phyloP scores from a whole-genome alignment of 2,797 vertebrate species.

The Lepilemur ruficaudatus region DNA sequence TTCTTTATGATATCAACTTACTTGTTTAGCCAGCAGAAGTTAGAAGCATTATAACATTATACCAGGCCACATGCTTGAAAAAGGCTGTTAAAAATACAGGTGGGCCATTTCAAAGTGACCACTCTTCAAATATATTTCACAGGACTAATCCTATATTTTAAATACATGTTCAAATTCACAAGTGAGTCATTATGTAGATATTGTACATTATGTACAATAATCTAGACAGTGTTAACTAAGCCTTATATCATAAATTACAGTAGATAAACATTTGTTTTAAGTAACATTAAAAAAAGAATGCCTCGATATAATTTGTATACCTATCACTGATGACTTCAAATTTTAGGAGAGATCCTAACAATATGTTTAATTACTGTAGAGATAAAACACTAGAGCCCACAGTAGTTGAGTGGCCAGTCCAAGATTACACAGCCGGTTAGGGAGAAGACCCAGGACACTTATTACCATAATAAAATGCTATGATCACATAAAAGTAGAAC shows the following conservation, averaged over 20 bases:
- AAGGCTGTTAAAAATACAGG: not conserved
- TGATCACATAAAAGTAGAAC: not conserved
- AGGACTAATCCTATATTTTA: not conserved
- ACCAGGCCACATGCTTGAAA: not conserved
- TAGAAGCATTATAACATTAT: not conserved
- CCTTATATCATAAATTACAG: not conserved
- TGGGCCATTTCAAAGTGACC: not conserved
- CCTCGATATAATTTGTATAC: not conserved
- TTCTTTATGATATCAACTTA: not conserved
- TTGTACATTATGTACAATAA: not conserved
- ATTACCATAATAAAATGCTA: not conserved
- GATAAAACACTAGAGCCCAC: not conserved
- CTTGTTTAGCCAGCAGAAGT: not conserved
- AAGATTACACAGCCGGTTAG: not conserved
- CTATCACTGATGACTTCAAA: not conserved
- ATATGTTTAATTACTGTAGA: not conserved
- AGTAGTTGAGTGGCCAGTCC: not conserved
- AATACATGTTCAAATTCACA: constrained; percentile 6
- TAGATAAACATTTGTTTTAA: not conserved
- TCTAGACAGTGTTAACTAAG: not conserved
- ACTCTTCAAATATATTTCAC: not conserved
- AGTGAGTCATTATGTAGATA: not conserved
- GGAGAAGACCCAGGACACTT: not conserved
- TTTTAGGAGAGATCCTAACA: not conserved
- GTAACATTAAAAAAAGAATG: not conserved